Evolutionary conservation across 2,888 invertebrate genomes (phyloP).

Genomic region (Heliconius aoede): DNA sequence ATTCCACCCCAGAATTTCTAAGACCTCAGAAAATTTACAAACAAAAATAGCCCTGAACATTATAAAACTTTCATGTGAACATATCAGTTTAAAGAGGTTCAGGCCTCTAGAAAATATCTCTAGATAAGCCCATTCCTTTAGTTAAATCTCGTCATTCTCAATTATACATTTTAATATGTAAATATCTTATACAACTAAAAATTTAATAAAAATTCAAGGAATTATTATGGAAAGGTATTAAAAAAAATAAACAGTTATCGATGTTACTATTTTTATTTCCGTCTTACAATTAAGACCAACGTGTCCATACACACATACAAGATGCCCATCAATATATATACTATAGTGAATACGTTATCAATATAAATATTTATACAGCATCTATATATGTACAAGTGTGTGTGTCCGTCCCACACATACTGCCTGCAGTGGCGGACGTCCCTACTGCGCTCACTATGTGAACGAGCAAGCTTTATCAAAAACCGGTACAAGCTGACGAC

Average conservation of each 20-base stretch:
- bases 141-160: neutral
- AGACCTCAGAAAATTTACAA: too few species aligned
- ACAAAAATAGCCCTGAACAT: too few species aligned
- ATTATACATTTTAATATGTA: neutral
- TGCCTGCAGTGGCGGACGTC: conserved; percentile 45
- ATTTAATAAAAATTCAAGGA: neutral
- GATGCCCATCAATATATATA: conserved; percentile 73
- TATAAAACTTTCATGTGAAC: too few species aligned
- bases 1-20: too few species aligned
- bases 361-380: conserved; percentile 81
- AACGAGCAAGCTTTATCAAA: conserved; percentile 60
- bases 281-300: conserved; percentile 73
- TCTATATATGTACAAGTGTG: conserved; percentile 77
- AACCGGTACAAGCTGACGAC: conserved; percentile 1
- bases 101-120: too few species aligned
- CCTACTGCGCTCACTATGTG: conserved; percentile 72
- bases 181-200: neutral
- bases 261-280: conserved; percentile 82
- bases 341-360: conserved; percentile 64
- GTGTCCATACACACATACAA: conserved; percentile 78
- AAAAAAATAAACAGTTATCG: conserved; percentile 66
- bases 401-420: conserved; percentile 58
- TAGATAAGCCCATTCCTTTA: too few species aligned
- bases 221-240: conserved; percentile 21
- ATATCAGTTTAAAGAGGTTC: too few species aligned